Conservation (phyloP, 2,113 vertebrate genomes). For the Tachycineta bicolor region DNA sequence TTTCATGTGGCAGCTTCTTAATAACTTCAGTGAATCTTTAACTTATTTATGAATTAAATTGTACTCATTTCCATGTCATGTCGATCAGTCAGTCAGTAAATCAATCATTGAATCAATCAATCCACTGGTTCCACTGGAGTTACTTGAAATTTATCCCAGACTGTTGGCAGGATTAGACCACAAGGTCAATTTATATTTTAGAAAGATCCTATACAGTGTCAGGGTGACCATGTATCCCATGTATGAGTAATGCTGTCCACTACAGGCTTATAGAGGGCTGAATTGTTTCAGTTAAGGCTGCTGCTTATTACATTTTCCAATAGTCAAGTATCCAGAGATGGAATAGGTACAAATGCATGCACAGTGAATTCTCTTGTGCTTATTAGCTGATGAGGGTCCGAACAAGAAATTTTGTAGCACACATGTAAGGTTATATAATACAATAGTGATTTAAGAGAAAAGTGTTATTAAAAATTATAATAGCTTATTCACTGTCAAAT, state of each 20-base stretch:
- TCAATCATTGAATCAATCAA: not conserved
- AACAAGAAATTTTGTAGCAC: not conserved
- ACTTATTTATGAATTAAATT: not conserved
- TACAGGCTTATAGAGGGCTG: not conserved
- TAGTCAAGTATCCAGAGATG: no score
- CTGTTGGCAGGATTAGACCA: not conserved
- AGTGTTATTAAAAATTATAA: not conserved
- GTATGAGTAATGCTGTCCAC: not conserved
- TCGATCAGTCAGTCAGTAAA: not conserved
- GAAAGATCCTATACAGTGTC: not conserved
- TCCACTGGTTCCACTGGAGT: not conserved
- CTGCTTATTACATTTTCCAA: not conserved
- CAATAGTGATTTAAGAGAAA: not conserved
- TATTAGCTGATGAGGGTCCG: not conserved
- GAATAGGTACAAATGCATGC: not conserved
- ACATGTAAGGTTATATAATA: not conserved
- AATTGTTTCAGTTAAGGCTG: not conserved
- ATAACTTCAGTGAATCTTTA: not conserved
- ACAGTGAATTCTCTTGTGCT: not conserved
- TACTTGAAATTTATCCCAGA: not conserved
- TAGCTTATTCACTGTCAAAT: not conserved
- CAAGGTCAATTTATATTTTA: not conserved
- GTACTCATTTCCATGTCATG: not conserved
- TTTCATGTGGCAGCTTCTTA: fast-evolving
- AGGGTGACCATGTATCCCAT: not conserved